phyloP scores from a whole-genome alignment of 2,113 vertebrate genomes.

The Emydura subglobosa region DNA sequence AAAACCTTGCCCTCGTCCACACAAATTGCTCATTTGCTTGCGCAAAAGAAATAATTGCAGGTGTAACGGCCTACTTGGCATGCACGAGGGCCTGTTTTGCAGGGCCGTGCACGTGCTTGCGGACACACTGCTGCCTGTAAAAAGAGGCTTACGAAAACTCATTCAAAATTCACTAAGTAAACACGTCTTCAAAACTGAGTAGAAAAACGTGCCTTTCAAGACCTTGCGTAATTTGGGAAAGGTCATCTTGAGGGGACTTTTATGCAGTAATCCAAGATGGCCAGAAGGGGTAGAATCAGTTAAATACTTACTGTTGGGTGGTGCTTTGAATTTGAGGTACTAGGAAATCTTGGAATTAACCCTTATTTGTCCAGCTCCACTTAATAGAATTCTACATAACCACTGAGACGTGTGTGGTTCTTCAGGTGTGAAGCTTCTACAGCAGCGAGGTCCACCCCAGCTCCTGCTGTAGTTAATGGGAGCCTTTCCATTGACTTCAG shows the following conservation, averaged over 20 bases:
- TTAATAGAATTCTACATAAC: not conserved
- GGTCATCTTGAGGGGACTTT: not conserved
- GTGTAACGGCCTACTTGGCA: not conserved
- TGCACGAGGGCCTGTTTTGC: not conserved
- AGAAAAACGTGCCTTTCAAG: not conserved
- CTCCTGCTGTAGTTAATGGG: not conserved
- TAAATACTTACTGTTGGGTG: not conserved
- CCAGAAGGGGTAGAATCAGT: not conserved
- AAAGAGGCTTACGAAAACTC: not conserved
- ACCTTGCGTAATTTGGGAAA: not conserved
- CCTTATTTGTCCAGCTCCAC: not conserved
- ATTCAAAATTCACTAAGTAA: not conserved
- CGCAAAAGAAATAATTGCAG: not conserved
- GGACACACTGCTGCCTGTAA: not conserved
- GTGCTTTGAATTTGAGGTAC: not conserved
- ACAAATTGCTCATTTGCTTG: not conserved
- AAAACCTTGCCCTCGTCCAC: not conserved
- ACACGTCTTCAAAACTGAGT: rapidly evolving
- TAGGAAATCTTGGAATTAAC: not conserved
- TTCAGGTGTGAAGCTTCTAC: not conserved
- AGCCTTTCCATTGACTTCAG: not conserved
- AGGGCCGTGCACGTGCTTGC: not conserved
- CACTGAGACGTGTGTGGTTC: not conserved
- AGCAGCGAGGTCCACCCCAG: not conserved
- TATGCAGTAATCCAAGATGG: not conserved